Evolutionary conservation across 2,797 vertebrate genomes (phyloP).

Genomic region (Pristis pectinata): DNA sequence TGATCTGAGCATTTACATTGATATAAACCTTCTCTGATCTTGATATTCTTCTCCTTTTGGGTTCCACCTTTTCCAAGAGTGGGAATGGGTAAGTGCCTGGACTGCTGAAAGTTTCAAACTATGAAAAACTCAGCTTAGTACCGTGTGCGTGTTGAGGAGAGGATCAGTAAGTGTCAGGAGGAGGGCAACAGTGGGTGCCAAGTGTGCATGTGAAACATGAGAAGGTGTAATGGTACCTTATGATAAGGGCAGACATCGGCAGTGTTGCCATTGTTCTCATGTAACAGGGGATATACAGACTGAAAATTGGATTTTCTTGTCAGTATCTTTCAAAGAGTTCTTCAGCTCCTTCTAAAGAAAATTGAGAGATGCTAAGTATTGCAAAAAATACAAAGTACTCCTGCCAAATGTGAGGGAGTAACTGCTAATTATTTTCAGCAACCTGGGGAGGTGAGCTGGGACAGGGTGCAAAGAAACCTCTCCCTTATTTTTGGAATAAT

Average conservation of each 20-base stretch:
- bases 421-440: too few relatives aligned
- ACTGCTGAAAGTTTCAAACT: not conserved
- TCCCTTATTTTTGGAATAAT: too few relatives aligned
- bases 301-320: too few relatives aligned
- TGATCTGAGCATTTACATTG: not conserved
- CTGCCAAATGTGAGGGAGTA: too few relatives aligned
- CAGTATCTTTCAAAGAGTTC: too few relatives aligned
- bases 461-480: too few relatives aligned
- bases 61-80: not conserved
- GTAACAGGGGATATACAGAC: too few relatives aligned
- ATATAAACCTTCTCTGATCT: not conserved
- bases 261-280: not conserved
- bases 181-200: not conserved
- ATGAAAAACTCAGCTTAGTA: too few relatives aligned
- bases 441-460: too few relatives aligned
- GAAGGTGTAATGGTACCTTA: not conserved
- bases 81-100: not conserved
- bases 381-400: too few relatives aligned
- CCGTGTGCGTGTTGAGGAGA: not conserved
- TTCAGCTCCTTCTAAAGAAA: too few relatives aligned
- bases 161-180: not conserved
- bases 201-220: not conserved
- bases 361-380: too few relatives aligned
- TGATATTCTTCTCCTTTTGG: not conserved
- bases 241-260: not conserved